Conservation (phyloP, 2,888 invertebrate species). For the Prosopocoilus inquinatus region DNA sequence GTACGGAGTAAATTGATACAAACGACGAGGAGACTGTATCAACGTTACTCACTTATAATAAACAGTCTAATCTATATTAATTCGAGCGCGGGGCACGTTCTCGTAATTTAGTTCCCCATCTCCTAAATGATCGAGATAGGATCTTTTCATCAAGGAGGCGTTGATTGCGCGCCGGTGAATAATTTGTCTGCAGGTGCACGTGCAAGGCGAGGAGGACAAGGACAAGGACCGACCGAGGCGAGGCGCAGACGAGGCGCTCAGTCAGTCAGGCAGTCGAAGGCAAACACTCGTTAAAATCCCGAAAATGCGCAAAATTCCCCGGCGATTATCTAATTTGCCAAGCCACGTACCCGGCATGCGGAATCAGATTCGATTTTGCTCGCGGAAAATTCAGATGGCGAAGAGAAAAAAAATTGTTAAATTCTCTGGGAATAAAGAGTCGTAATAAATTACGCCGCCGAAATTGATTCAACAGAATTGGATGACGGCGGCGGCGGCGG, state of each 20-base stretch:
- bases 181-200: neutral
- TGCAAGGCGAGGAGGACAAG: neutral
- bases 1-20: too few species aligned
- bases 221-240: neutral
- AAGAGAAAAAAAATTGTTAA: neutral
- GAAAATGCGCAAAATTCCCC: too few species aligned
- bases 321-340: neutral
- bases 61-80: too few species aligned
- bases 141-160: constrained; percentile 2
- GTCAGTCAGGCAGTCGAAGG: too few species aligned
- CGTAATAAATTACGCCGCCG: constrained; percentile 1
- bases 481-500: constrained; percentile 15
- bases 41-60: too few species aligned
- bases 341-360: neutral
- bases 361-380: neutral
- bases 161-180: constrained; percentile 8
- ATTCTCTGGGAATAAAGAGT: too few species aligned
- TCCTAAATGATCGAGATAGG: constrained; percentile 4
- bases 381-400: neutral
- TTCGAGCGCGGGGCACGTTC: constrained; percentile 8
- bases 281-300: too few species aligned
- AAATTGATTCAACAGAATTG: constrained; percentile 39
- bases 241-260: too few species aligned
- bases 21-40: too few species aligned
- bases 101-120: constrained; percentile 14